A percentile compares a stretch with the other conserved stretches of the same genome.
Evolutionary conservation across 2,888 invertebrate species (phyloP).

Genomic region (Ectobius pallidus): DNA sequence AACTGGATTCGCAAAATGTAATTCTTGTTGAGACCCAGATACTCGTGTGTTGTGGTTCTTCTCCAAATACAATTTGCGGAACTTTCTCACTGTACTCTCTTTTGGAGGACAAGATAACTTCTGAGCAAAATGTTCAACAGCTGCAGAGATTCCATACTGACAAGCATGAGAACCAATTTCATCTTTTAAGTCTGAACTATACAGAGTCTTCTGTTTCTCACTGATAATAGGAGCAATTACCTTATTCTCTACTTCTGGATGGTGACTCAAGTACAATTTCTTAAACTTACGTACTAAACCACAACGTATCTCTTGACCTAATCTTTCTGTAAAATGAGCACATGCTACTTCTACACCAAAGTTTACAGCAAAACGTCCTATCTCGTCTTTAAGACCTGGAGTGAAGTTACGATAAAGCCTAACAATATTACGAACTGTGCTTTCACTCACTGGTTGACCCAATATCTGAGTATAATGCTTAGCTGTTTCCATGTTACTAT

Average conservation of each 20-base stretch:
- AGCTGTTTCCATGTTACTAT: constrained; percentile 46
- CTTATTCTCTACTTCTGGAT: constrained; percentile 39
- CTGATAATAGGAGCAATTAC: not conserved
- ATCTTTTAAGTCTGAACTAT: constrained; percentile 44
- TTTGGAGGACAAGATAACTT: constrained; percentile 46
- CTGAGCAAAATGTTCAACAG: constrained; percentile 47
- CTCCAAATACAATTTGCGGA: constrained; percentile 46
- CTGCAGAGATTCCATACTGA: constrained; percentile 43
- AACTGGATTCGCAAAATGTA: not conserved
- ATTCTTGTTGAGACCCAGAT: constrained; percentile 4
- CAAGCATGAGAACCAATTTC: constrained; percentile 47
- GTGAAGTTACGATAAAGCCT: constrained; percentile 45
- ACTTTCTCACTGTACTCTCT: constrained; percentile 47
- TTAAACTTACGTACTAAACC: constrained; percentile 48
- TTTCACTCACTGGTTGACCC: constrained; percentile 47
- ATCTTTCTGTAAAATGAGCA: constrained; percentile 44
- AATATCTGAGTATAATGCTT: constrained; percentile 46
- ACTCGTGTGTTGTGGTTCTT: constrained; percentile 23
- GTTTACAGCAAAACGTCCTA: constrained; percentile 46
- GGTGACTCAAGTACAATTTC: constrained; percentile 44
- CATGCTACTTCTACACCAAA: constrained; percentile 47
- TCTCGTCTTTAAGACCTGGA: constrained; percentile 47
- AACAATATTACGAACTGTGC: constrained; percentile 49
- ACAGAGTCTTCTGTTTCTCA: constrained; percentile 25
- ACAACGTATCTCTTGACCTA: constrained; percentile 45